These are phyloP conservation scores for Galaxea fascicularis DNA, from an alignment of 92 coral and sea anemone species.

Conservation along the genomic window DNA sequence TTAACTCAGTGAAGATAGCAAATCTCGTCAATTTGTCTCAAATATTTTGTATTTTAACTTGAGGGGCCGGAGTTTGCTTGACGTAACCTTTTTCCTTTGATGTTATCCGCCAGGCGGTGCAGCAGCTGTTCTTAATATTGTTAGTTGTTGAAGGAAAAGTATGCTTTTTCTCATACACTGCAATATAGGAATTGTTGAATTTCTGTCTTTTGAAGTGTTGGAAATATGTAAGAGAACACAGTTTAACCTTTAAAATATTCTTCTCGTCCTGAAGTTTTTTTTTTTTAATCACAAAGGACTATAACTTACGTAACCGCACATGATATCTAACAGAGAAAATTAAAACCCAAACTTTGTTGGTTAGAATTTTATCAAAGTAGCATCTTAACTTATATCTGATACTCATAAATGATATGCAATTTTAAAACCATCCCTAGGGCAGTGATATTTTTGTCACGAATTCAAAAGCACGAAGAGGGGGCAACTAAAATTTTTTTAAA, in stretches of 20 bases:
- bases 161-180: slow-evolving; percentile 1
- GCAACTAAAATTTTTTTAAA: not conserved
- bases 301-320: not conserved
- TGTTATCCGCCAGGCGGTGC: slow-evolving; percentile 31
- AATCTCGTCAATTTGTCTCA: slow-evolving; percentile 42
- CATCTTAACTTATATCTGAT: slow-evolving; percentile 36
- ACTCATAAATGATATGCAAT: slow-evolving; percentile 23
- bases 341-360: not conserved
- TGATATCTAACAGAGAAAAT: not conserved
- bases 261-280: not conserved
- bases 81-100: slow-evolving; percentile 42
- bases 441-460: not conserved
- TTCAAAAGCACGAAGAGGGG: not conserved
- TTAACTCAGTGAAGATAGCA: slow-evolving; percentile 42
- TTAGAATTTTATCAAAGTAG: slow-evolving; percentile 5
- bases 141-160: slow-evolving; percentile 46
- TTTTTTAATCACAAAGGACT: not conserved
- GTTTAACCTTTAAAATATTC: not conserved
- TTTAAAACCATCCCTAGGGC: slow-evolving; percentile 39
- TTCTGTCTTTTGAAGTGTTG: not conserved
- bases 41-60: slow-evolving; percentile 36
- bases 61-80: slow-evolving; percentile 17
- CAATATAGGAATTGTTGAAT: slow-evolving; percentile 24
- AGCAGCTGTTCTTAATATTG: slow-evolving; percentile 30
- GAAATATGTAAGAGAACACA: not conserved